A percentile compares a stretch with the other conserved stretches of the same genome.
phyloP scores from a whole-genome alignment of 2,888 invertebrate genomes.

The Hipparchia sbordonii region DNA sequence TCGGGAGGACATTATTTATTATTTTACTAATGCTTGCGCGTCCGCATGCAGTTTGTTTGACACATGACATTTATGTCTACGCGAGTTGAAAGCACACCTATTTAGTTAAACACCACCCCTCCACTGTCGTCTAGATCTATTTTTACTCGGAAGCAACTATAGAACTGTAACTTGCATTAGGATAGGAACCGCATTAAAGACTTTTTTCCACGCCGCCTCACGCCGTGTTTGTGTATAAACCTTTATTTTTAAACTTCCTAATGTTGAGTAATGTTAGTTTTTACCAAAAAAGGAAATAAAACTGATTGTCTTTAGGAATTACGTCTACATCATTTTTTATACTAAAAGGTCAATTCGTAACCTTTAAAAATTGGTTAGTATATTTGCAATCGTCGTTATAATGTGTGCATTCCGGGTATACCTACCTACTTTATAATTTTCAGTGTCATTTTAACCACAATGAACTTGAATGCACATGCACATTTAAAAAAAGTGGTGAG shows the following conservation, averaged over 20 bases:
- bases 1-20: too few relatives aligned
- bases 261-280: not conserved
- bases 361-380: not conserved
- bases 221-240: not conserved
- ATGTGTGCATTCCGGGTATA: not conserved
- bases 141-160: too few relatives aligned
- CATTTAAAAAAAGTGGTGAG: too few relatives aligned
- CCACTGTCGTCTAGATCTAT: too few relatives aligned
- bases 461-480: too few relatives aligned
- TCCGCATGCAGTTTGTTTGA: too few relatives aligned
- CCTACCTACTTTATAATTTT: not conserved
- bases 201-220: not conserved
- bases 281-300: slow-evolving; percentile 8
- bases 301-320: not conserved
- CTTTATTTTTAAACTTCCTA: slow-evolving; percentile 1
- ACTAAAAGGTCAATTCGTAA: slow-evolving; percentile 3
- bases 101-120: too few relatives aligned
- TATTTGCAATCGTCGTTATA: not conserved
- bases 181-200: not conserved
- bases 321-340: not conserved
- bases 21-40: too few relatives aligned
- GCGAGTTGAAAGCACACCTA: too few relatives aligned
- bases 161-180: not conserved
- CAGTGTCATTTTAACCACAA: not conserved
- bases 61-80: too few relatives aligned